Base-by-base conservation (phyloP, 1,140 invertebrate genomes). In the Eueides isabella region DNA sequence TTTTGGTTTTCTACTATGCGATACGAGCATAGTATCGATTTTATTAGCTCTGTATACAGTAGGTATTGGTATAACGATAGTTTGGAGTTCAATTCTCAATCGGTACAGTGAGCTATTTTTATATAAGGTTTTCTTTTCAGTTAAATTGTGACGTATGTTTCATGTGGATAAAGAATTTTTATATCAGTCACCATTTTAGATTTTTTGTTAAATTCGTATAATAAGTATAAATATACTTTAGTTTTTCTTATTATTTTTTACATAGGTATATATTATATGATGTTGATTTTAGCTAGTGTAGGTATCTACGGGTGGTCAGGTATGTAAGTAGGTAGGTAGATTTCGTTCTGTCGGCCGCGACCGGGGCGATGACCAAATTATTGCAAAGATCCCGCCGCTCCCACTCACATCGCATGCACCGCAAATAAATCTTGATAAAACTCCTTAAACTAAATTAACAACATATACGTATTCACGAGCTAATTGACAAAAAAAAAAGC, bases 281-380 rank as follows among this genome's bases (percentile, higher is more conserved):
- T 26, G 26, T 55, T 11, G 29, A 30, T 19, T 30, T 63, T 63
- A 30, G 11, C 61, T 62, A 62, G n/a, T 11, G 28, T 63, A 31
- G 14, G 61, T 63, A 30, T n/a, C 41, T 74, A 41, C 19, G 41
- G 74, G 75, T 66, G 72, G 75, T 77, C 75, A 73, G 72, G 73
- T 63, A 61, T 11, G 61, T 23, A 61, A 12, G 63, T 66, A 63
- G 61, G 41, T 44, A 44, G 16, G 7, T 44, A n/a, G 38, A 7
- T 31, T 23, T 26, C 23, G 61, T 6, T 75, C 80, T 19, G 66
- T 71, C 66, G 61, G 55, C 67, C 75, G 73, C 75, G 79, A 71
- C 72, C 79, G 77, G 86, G 84, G 83, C 88, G 83, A 87, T 91
- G 87, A 89, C 89, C 88, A 91, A 87, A 86, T 89, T 88, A 90